Base-by-base conservation (phyloP, 1,140 invertebrate species). In the Bombus difficillimus region DNA sequence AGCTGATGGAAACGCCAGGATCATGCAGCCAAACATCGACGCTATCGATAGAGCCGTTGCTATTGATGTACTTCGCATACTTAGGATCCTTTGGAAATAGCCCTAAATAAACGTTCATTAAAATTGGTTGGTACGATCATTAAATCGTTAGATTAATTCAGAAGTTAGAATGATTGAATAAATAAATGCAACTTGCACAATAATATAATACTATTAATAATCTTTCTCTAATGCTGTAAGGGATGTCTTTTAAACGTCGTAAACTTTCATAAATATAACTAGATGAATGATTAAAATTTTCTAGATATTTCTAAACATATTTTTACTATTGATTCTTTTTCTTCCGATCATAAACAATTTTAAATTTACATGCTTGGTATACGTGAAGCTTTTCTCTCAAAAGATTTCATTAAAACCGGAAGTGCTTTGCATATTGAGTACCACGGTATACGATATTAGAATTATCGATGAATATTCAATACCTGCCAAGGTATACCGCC, bases 401-500 rank as follows among this genome's bases (percentile, higher is more conserved):
- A n/a, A 72, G n/a, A n/a, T 73, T 73, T 73, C n/a, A 73, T 73
- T 47, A 22, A 73, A 32, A 9, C 43, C n/a, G 43, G n/a, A 74
- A 13, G 25, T 28, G 34, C 32, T 76, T 76, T 59, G 74, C 74
- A 76, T 76, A 57, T 75, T 22, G 53, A 76, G 74, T 15, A 39
- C 10, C 28, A 28, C 22, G 34, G 32, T 59, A 39, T 25, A 76
- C 9, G n/a, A n/a, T 59, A 62, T 62, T 62, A 59, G 25, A 77
- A 59, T 18, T 18, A 39, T 59, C 57, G 28, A 77, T 68, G 41
- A 71, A 32, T 77, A 71, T 83, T 90, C 22, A 73, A 80, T 90
- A 97, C 97, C 96, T 98, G 98, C 97, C 97, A 98, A 57, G 98
- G 97, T 89, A 98, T 98, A 75, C 98, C 98, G 9, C 98, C 98